Evolutionary conservation across 2,888 invertebrate genomes (phyloP), one percentile per base, ranked within the genome.

Genomic region (Platycheirus rosarum): DNA sequence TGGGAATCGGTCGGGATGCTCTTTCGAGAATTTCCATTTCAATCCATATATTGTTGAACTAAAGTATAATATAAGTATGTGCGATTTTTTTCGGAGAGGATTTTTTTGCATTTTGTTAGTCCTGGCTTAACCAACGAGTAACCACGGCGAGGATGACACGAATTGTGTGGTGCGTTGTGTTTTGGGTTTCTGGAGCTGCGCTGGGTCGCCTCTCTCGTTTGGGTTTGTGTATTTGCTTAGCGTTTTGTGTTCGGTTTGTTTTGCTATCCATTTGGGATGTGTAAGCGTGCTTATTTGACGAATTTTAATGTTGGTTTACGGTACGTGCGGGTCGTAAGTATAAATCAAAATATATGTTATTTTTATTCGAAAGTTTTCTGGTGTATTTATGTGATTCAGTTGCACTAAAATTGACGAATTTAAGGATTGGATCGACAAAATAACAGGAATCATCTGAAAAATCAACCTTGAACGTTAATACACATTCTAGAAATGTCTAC

Each of bases 261-360:
- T 37, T 44, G 63, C 44, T 40, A 62, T 29, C 70, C 57, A 66
- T 68, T 60, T 69, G 79, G 42, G 60, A 46, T 70, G 68, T 63
- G 13, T 82, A 63, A 77, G 73, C 55, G 44, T 42, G 80, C 32
- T 66, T 48, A 49, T 62, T 76, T 62, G 7, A 23, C 46, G 82
- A 82, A 76, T 76, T 65, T 51, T 71, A 82, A 77, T 82, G 76
- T 26, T 37, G 57, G 60, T 66, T 76, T 76, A 48, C 37, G 35
- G 70, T 60, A 80, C 75, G 79, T 80, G 79, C 42, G 49, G 23
- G 42, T 35, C 32, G 7, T 32, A 55, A 32, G 42, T 49, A 74
- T 63, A 79, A 74, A 69, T 74, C 79, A 79, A 55, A 37, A 74
- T 48, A 78, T n/a, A n/a, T n/a, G n/a, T n/a, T n/a, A n/a, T n/a